Percentiles rank a stretch among this genome's conserved stretches.
These are phyloP conservation scores for Mythimna ferrago DNA, from an alignment of 2,888 invertebrate genomes.

Conservation along the genomic window DNA sequence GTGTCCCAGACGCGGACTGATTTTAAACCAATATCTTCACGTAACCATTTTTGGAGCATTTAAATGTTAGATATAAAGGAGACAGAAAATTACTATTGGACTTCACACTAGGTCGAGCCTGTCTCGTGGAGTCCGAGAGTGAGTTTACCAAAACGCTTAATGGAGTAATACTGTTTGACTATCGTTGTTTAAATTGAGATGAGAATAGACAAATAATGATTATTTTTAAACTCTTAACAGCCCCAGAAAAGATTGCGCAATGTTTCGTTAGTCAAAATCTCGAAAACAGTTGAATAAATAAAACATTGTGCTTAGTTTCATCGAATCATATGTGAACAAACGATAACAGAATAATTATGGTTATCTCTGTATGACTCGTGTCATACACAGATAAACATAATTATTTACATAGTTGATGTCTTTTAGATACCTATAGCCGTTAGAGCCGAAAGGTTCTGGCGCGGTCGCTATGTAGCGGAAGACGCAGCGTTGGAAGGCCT, in stretches of 20 bases:
- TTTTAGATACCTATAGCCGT: not conserved
- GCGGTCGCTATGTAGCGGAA: too few species aligned
- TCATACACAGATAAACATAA: conserved; percentile 5
- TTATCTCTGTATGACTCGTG: too few species aligned
- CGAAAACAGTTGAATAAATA: not conserved
- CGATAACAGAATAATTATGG: too few species aligned
- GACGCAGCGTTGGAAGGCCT: too few species aligned
- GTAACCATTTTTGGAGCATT: too few species aligned
- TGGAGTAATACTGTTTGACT: too few species aligned
- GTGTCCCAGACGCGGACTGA: not conserved
- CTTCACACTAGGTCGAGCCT: too few species aligned
- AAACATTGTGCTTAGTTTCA: not conserved
- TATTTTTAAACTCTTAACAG: not conserved
- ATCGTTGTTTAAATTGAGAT: not conserved
- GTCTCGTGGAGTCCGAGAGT: too few species aligned
- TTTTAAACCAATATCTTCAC: not conserved
- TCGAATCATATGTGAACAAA: not conserved
- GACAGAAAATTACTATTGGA: too few species aligned
- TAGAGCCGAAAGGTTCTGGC: too few species aligned
- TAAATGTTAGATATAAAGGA: too few species aligned
- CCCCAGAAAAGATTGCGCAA: conserved; percentile 8
- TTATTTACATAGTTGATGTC: not conserved
- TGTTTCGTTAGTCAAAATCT: not conserved
- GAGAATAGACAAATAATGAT: not conserved
- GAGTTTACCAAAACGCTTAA: too few species aligned